Evolutionary conservation across 64 coral and sea anemone species (phyloP).

Genomic region (Pachyseris speciosa): DNA sequence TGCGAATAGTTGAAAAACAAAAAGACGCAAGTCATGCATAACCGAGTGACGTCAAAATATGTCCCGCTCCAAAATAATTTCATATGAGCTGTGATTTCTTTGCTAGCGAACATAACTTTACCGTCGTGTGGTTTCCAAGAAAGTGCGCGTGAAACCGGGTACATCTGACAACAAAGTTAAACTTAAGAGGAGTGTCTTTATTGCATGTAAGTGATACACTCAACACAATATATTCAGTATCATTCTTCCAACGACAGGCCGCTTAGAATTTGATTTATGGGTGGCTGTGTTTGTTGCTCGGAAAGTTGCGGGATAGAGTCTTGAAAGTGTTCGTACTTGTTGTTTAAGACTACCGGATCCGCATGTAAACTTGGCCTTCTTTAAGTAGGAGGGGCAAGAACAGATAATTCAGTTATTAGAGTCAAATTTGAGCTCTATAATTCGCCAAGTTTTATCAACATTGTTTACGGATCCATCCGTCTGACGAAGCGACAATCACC

Average conservation of each 20-base stretch:
- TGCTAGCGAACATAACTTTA: background rate
- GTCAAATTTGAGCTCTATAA: background rate
- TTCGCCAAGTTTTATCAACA: background rate
- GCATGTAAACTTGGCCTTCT: background rate
- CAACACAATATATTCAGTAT: background rate
- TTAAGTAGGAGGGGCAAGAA: background rate
- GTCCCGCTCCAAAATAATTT: background rate
- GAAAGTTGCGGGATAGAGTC: too few species aligned
- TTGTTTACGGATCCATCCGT: background rate
- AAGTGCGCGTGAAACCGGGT: background rate
- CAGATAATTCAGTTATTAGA: background rate
- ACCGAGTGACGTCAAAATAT: slow-evolving; percentile 4
- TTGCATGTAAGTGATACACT: slow-evolving; percentile 25
- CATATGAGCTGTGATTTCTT: background rate
- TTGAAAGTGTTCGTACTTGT: background rate
- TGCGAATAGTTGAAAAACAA: background rate
- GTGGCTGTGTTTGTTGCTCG: background rate
- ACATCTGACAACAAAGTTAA: background rate
- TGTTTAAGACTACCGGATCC: background rate
- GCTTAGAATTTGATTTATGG: background rate
- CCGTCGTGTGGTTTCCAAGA: background rate
- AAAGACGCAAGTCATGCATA: slow-evolving; percentile 41
- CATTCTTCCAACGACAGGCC: background rate
- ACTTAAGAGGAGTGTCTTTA: background rate
- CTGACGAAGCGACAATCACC: background rate